Evolutionary conservation across 1,140 invertebrate species (phyloP), one percentile per base, ranked within the genome.

Genomic region (Drosophila malerkotliana): DNA sequence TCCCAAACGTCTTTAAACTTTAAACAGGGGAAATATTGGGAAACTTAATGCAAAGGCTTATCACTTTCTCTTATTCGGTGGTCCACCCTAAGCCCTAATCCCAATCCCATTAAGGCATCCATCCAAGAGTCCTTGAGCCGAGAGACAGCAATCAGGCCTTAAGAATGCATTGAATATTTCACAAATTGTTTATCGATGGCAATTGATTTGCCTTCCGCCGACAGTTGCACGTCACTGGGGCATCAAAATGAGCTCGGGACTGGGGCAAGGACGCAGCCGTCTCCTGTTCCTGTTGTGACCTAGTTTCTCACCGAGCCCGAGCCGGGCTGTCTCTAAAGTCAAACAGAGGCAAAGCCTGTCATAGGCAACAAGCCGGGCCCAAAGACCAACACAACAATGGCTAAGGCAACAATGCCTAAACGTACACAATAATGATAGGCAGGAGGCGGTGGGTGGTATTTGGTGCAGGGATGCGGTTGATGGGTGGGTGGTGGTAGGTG

Each of bases 351-450:
- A 66, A 55, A 34, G 63, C 56, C 63, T 85, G 81, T 85, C 80
- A 73, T 24, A 61, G 81, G 59, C 72, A 58, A 55, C 49, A 59
- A 51, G 28, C 45, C 44, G 41, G 48, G 56, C 67, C 69, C 55
- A 44, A 15, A 32, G 44, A 49, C 30, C 51, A 44, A 52, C 61
- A 52, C 61, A 73, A 73, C 59, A 77, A 73, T 51, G 73, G 55
- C 55, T 61, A 62, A 68, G 47, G 79, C 79, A 75, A 75, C 79
- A 82, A 85, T 72, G 80, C 82, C 73, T 69, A 80, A 62, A 61
- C 61, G 78, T 62, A 78, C 78, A 82, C 73, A 80, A 79, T 83
- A 84, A 85, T 75, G 81, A 74, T 47, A 62, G 68, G 62, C 54
- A 53, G 45, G 28, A 48, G 30, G 47, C 4, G 54, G 51, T 28